phyloP scores from a whole-genome alignment of 2,113 vertebrate species.

The Eupsittula cactorum region DNA sequence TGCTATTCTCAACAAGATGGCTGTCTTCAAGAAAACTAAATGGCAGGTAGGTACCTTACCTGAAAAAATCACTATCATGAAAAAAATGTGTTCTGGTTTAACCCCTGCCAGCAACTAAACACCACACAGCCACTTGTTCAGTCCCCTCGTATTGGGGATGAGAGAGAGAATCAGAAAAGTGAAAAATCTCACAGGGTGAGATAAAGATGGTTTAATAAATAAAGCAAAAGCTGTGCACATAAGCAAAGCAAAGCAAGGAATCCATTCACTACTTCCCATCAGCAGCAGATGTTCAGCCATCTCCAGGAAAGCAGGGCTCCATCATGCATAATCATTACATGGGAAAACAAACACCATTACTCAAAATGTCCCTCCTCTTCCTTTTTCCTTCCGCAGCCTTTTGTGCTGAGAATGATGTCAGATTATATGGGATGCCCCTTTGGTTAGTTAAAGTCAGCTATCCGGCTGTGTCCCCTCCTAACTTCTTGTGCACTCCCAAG shows the following conservation, averaged over 20 bases:
- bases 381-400: not conserved
- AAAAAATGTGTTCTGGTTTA: not conserved
- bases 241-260: not conserved
- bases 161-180: not conserved
- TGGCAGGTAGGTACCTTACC: not conserved
- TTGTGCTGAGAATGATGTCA: not conserved
- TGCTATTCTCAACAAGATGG: not conserved
- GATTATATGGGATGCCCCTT: not conserved
- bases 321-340: not conserved
- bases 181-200: not conserved
- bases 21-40: not conserved
- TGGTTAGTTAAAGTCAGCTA: not conserved
- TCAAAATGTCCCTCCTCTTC: not conserved
- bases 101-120: not conserved
- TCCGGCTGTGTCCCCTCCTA: not conserved
- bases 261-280: not conserved
- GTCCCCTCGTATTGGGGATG: not conserved
- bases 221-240: not conserved
- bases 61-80: not conserved
- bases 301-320: not conserved
- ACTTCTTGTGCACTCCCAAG: not conserved
- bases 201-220: not conserved
- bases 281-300: not conserved
- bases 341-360: not conserved
- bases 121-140: not conserved